phyloP scores from a whole-genome alignment of 53 echinoderm and acorn worm species.

The Crossaster papposus region DNA sequence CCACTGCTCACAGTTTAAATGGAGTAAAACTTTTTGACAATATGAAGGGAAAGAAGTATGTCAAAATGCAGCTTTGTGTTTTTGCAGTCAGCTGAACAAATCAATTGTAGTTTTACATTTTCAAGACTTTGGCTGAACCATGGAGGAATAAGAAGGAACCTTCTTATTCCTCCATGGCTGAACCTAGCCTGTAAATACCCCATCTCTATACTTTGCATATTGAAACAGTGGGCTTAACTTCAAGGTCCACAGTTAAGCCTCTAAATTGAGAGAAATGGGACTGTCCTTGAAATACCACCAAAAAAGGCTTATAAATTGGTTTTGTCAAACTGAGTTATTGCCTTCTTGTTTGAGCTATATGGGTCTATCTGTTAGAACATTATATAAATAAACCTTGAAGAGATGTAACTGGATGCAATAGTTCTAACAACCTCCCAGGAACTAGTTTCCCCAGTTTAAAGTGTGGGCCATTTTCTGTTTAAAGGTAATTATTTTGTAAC shows the following conservation, averaged over 20 bases:
- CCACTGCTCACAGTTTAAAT: neutral
- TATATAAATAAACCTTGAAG: neutral
- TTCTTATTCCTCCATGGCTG: no score
- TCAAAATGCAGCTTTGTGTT: neutral
- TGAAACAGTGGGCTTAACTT: neutral
- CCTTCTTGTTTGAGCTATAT: neutral
- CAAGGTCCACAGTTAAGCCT: neutral
- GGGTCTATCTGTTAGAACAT: neutral
- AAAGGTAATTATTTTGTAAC: no score
- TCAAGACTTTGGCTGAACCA: no score
- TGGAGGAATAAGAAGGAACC: no score
- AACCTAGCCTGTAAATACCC: neutral
- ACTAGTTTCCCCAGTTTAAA: neutral
- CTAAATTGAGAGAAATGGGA: neutral
- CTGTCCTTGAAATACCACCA: slow-evolving; percentile 16
- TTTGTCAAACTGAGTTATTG: slow-evolving; percentile 32
- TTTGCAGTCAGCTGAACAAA: no score
- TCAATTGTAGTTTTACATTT: no score
- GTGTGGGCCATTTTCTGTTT: neutral
- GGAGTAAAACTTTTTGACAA: neutral
- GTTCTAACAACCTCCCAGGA: neutral
- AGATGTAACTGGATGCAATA: neutral
- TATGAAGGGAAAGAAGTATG: neutral
- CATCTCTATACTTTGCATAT: neutral
- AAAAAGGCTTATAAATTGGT: slow-evolving; percentile 11